A percentile compares a stretch with the other conserved stretches of the same genome.
Evolutionary conservation across 2,113 vertebrate species (phyloP).

Genomic region (Carassius auratus): DNA sequence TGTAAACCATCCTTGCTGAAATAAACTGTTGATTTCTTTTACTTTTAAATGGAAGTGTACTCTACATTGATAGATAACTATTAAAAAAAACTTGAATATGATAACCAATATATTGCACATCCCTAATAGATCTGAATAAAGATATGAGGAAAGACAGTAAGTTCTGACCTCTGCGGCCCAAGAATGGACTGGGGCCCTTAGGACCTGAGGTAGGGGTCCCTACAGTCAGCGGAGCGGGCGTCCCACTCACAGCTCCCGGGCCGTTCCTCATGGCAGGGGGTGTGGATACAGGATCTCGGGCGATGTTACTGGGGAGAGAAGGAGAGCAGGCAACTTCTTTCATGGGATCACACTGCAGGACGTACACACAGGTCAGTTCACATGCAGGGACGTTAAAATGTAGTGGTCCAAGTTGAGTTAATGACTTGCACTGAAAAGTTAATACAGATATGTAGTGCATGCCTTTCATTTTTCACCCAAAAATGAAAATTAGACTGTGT

Average conservation of each 20-base stretch:
- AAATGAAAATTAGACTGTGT: no score
- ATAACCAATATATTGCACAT: neutral
- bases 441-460: neutral
- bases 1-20: neutral
- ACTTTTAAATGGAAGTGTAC: neutral
- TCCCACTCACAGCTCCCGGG: constrained; percentile 39
- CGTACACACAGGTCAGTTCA: neutral
- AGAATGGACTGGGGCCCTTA: constrained; percentile 87
- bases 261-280: constrained; percentile 82
- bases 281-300: constrained; percentile 79
- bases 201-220: constrained; percentile 73
- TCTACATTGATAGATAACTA: neutral
- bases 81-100: no score
- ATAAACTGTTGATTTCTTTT: neutral
- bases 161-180: constrained; percentile 84
- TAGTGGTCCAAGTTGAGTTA: constrained; percentile 8
- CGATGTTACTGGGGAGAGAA: constrained; percentile 18
- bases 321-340: neutral
- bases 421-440: neutral
- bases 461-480: neutral
- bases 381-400: constrained; percentile 11
- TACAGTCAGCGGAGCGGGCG: constrained; percentile 70
- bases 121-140: neutral
- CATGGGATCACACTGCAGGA: neutral
- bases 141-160: neutral